Evolutionary conservation across 2,113 vertebrate species (phyloP).

Genomic region (Hystrix brachyura): DNA sequence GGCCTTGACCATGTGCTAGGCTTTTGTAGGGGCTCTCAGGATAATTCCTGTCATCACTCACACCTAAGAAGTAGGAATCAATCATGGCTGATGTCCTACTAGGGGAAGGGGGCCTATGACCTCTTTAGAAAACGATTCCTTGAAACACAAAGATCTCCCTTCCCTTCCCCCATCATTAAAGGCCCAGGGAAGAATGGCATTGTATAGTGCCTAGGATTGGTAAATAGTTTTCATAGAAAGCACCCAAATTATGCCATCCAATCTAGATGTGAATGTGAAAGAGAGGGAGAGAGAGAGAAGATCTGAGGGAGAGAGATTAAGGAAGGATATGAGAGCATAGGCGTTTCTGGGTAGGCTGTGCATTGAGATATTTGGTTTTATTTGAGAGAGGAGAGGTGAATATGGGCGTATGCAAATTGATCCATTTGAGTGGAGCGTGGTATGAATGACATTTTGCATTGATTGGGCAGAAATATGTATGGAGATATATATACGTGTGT

Average conservation of each 20-base stretch:
- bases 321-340: background rate
- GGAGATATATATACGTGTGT: background rate
- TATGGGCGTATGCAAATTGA: background rate
- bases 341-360: conserved; percentile 52
- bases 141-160: conserved; percentile 60
- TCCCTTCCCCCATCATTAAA: background rate
- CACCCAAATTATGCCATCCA: conserved; percentile 52
- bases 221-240: conserved; percentile 54
- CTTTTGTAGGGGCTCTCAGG: background rate
- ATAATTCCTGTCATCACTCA: conserved; percentile 56
- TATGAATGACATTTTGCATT: conserved; percentile 37
- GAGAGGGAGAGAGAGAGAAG: background rate
- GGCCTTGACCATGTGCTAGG: conserved; percentile 5
- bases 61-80: conserved; percentile 12
- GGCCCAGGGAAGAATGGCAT: background rate
- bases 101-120: background rate
- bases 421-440: conserved; percentile 24
- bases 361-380: conserved; percentile 63
- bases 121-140: conserved; percentile 54
- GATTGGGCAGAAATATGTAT: conserved; percentile 25
- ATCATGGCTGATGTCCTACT: conserved; percentile 5
- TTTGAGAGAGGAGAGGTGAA: background rate
- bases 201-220: conserved; percentile 31
- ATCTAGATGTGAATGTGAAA: conserved; percentile 39
- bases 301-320: background rate